Conservation (phyloP, 2,888 invertebrate species). For the Cylloceria caligata region DNA sequence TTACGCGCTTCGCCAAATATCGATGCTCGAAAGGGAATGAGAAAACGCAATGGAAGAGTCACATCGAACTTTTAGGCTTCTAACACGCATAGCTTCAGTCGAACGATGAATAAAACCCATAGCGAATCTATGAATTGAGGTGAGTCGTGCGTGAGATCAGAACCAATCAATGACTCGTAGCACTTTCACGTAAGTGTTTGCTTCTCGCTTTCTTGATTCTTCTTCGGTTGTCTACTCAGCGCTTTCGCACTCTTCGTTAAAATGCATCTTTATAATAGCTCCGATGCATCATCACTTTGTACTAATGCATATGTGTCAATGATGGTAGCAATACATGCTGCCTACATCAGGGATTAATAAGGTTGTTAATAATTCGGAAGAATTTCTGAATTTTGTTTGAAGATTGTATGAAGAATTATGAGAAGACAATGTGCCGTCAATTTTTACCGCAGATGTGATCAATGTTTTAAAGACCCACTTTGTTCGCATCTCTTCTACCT, state of each 20-base stretch:
- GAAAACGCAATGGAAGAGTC: slow-evolving; percentile 13
- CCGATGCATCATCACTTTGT: too few relatives aligned
- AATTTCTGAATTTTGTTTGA: too few relatives aligned
- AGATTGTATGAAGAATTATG: too few relatives aligned
- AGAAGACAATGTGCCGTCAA: neutral
- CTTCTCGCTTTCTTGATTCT: neutral
- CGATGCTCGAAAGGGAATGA: slow-evolving; percentile 26
- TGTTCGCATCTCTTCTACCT: neutral
- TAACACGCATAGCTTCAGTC: slow-evolving; percentile 13
- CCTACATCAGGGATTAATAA: too few relatives aligned
- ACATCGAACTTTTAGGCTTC: slow-evolving; percentile 24
- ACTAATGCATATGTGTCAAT: too few relatives aligned
- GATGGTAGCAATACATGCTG: too few relatives aligned
- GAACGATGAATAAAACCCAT: slow-evolving; percentile 60
- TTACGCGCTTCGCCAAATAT: slow-evolving; percentile 38
- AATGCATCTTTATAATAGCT: neutral
- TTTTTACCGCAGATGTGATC: neutral
- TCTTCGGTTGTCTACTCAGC: neutral
- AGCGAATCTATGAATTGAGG: slow-evolving; percentile 61
- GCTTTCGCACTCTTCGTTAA: neutral
- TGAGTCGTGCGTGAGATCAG: slow-evolving; percentile 54
- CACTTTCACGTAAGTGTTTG: slow-evolving; percentile 5
- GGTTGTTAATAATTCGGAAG: too few relatives aligned
- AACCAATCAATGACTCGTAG: slow-evolving; percentile 38
- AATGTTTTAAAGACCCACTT: neutral